Base-by-base conservation (phyloP, 2,113 vertebrate species). In the Lampris incognitus region DNA sequence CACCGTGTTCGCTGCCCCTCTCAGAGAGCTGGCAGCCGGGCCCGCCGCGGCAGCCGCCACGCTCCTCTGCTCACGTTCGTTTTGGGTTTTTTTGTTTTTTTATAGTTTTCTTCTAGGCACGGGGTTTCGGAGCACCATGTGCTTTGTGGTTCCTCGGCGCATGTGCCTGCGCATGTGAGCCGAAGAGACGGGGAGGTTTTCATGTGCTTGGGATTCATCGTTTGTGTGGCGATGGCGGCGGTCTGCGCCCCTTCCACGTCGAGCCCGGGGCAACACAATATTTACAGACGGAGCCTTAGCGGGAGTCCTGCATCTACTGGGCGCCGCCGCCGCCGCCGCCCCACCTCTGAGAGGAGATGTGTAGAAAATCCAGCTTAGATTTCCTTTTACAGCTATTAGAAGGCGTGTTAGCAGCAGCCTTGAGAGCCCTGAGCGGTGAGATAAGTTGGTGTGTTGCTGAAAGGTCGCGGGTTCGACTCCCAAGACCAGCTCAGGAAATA, bases 131-230 rank as follows among this genome's bases (percentile, higher is more conserved):
- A 56, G 55, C 41, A 44, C 56, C 72, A 4, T 70, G 77, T 67
- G 62, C 66, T 66, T 72, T 51, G 72, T 56, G 77, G 56, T 38
- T 72, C 67, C 24, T 51, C 56, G 10, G 61, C 4, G 54, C 85
- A 82, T 79, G 73, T 86, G 83, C 42, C 13, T 1, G 36, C 59
- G 61, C 85, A 89, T 58, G 89, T 87, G 89, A 85, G 68, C 76
- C 48, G 63, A 37, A 66, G 62, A 57, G 69, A 42, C 81, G 84
- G 82, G 80, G 79, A 77, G 50, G 72, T 50, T 67, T 42, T 9
- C 40, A 36, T 41, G 55, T 58, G 46, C 55, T 51, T 9, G 58
- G 72, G 71, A 66, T 78, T 4, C 46, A 73, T 84, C 11, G 52
- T 72, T 78, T 78, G 69, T 64, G 54, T 52, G 41, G 68, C 78